Evolutionary conservation across 1,140 invertebrate genomes (phyloP), one percentile per base, ranked within the genome.

Genomic region (Pseudomyrmex dendroicus): DNA sequence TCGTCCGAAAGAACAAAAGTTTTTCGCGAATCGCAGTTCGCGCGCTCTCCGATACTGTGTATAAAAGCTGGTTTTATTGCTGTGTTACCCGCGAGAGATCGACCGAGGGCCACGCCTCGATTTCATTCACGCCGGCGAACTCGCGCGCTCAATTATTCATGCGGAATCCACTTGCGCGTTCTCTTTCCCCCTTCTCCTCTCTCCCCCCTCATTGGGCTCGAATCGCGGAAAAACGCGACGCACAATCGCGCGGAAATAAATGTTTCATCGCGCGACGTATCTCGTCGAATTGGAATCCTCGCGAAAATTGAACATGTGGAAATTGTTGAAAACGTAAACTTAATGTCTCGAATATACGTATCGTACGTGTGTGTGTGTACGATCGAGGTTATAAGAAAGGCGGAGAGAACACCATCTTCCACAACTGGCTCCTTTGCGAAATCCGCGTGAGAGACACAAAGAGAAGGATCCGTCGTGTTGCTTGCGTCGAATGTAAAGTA

Each of bases 361-460:
- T 35, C 35, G 35, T 7, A 5, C 5, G 35, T 1, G 35, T 7
- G 35, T 35, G 5, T 35, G 5, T 25, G 4, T 35, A 83, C 73
- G 82, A 83, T 83, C 82, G 82, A 83, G 82, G 82, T 83, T 83
- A 83, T 77, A 73, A 77, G 82, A 83, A 83, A 83, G 73, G 82
- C 82, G 82, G 74, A 7, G 35, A 35, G 63, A 64, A 52, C 61
- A 52, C 61, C 54, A 50, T 17, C 59, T 46, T 62, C 61, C 25
- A 22, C 52, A 12, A 59, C 22, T 73, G 44, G 20, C 63, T 52
- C 62, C 74, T 67, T 46, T n/a, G 48, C 73, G 54, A 83, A 68
- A 83, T 83, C 73, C 61, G 9, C 82, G 22, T 52, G 50, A 83
- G 73, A 56, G 61, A 35, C 62, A 20, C 22, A 0, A 35, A 35